Evolutionary conservation across 1,140 invertebrate genomes (phyloP), one percentile per base, ranked within the genome.

Genomic region (Drosophila kurseongensis): DNA sequence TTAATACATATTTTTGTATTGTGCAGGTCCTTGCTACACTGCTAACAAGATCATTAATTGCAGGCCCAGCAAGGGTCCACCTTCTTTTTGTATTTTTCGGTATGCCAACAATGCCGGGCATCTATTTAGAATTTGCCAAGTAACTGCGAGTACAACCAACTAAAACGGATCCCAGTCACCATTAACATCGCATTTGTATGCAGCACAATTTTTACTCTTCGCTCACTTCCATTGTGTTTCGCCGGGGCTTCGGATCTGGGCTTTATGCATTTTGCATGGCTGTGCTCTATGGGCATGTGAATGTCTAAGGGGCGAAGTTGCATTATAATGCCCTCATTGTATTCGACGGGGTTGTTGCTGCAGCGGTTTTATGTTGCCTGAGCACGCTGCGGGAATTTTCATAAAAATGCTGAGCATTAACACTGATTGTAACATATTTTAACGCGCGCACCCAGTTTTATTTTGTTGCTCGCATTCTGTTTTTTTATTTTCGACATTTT

Each of bases 341-440:
- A 63, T 56, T 73, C 59, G 36, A n/a, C 47, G 14, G 27, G 60
- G 29, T 16, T 27, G 36, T 29, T 36, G 55, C n/a, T 71, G 35
- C 36, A 48, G 61, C 60, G 41, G 65, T 48, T 48, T 40, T 63
- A 50, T 60, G 56, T 60, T 61, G 41, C 40, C 61, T 42, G 45
- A 50, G 63, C 61, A 75, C 59, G 41, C 83, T 56, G 71, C 52
- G 83, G 59, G 67, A 83, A 83, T 80, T 80, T 83, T 79, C 79
- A 88, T 88, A 88, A 88, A 88, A 88, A 83, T 83, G 75, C 79
- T 89, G 51, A 71, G 63, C 71, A 88, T 88, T 88, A 89, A 83
- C 83, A 79, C 84, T 80, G 83, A 88, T 88, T 88, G 83, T 77
- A 89, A 83, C 84, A 83, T 79, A 86, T 86, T 85, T 85, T 78